Percentiles rank a stretch among this genome's conserved stretches.
Conservation (phyloP, 1,140 invertebrate species). For the Polyergus mexicanus region DNA sequence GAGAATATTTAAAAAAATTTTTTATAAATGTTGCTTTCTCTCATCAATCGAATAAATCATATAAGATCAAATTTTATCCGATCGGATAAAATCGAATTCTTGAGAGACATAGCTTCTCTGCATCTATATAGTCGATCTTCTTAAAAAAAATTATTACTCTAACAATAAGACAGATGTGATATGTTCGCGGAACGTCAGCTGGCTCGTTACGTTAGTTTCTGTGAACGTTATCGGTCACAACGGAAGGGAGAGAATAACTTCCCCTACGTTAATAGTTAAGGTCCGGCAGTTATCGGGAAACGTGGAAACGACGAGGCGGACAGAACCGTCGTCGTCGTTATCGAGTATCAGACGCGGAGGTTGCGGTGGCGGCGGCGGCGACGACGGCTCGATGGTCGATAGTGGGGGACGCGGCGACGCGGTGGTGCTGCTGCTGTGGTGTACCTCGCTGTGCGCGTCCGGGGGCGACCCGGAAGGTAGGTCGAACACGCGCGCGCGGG, state of each 20-base stretch:
- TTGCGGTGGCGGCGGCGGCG: conserved; percentile 23
- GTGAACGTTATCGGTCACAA: conserved; percentile 29
- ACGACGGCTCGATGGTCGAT: not conserved
- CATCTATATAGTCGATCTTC: no score
- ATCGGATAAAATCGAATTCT: not conserved
- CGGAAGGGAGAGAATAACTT: conserved; percentile 27
- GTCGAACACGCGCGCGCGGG: conserved; percentile 46
- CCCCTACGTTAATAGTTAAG: conserved; percentile 36
- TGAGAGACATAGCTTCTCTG: not conserved
- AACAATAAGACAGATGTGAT: conserved; percentile 15
- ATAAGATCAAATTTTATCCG: no score
- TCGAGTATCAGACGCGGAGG: conserved; percentile 60
- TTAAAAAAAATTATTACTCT: not conserved
- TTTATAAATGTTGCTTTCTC: no score
- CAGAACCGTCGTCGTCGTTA: conserved; percentile 42
- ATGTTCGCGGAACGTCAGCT: not conserved
- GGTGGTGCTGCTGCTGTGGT: conserved; percentile 59
- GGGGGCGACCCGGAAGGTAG: conserved; percentile 30
- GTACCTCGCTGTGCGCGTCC: conserved; percentile 7
- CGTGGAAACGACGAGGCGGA: conserved; percentile 37
- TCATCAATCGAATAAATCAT: no score
- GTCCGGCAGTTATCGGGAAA: conserved; percentile 36
- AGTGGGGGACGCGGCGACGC: conserved; percentile 30
- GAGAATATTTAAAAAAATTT: not conserved
- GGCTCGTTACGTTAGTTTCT: not conserved